These are phyloP conservation scores for Ericerus pela DNA, from an alignment of 1,140 invertebrate genomes.

Conservation along the genomic window DNA sequence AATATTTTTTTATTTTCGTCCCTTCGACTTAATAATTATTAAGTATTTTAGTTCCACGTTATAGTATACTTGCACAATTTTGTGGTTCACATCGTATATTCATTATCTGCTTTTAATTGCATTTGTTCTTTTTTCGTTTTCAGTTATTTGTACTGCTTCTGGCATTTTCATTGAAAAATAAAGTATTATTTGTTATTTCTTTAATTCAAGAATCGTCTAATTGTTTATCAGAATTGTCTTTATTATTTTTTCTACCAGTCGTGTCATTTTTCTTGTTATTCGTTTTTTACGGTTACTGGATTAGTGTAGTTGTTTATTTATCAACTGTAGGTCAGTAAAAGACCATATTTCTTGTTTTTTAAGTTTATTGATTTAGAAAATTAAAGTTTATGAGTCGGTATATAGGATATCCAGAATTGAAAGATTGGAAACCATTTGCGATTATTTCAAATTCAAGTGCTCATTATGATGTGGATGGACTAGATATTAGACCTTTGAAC, in stretches of 20 bases:
- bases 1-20: not conserved
- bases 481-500: not conserved
- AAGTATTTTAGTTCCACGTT: no score
- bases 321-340: slow-evolving; percentile 49
- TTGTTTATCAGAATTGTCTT: slow-evolving; percentile 66
- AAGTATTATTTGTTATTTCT: slow-evolving; percentile 59
- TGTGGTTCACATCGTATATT: no score
- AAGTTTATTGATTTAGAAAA: not conserved
- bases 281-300: slow-evolving; percentile 71
- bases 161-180: slow-evolving; percentile 60
- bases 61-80: no score
- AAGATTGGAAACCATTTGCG: slow-evolving; percentile 31
- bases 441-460: no score
- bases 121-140: slow-evolving; percentile 27
- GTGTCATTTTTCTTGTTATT: slow-evolving; percentile 66
- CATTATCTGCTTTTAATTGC: not conserved
- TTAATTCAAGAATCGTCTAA: slow-evolving; percentile 77
- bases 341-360: slow-evolving; percentile 4
- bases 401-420: slow-evolving; percentile 35
- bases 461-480: not conserved
- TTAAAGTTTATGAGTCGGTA: slow-evolving; percentile 13
- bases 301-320: slow-evolving; percentile 54
- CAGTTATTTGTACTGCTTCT: slow-evolving; percentile 67
- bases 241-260: slow-evolving; percentile 73
- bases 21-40: no score